Evolutionary conservation across 2,888 invertebrate species (phyloP), one percentile per base, ranked within the genome.

Genomic region (Rugalucina vietnamica): DNA sequence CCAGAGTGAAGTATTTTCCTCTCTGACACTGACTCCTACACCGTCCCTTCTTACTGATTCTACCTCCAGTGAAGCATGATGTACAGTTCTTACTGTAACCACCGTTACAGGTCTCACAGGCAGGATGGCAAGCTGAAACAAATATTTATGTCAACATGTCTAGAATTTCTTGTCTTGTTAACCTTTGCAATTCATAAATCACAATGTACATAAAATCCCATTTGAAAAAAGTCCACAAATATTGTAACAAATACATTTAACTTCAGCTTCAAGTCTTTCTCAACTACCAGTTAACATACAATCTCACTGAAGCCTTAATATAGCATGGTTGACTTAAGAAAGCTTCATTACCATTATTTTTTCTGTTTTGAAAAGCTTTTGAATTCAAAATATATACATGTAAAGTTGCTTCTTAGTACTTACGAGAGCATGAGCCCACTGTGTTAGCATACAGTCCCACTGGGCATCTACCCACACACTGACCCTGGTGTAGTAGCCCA

Each of bases 71-170:
- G 37, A 81, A 84, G 86, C 93, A 93, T 39, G 91, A 87, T 8
- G 90, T 89, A 81, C 93, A 93, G 65, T 91, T 86, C 24, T 81
- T 84, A 39, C 82, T 82, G 49, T 73, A 75, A 18, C 89, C 90
- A 24, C 92, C 92, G 57, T 84, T 87, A 82, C 93, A 93, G 0
- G 89, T 88, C 37, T 86, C 82, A 87, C 93, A 93, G 8, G 90
- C 84, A 0, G 92, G 90, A 54, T 91, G 92, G 76, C 93, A 93
- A n/a, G 86, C 93, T 93, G 85, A 10, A 82, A 79, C 24, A 60
- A 24, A 18, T 54, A 86, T 86, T 83, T 88, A 91, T 91, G 83
- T 70, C 84, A 84, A 80, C 92, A 92, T 21, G 87, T n/a, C n/a
- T n/a, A n/a, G n/a, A n/a, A n/a, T n/a, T n/a, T n/a, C n/a, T n/a